A percentile compares a stretch with the other conserved stretches of the same genome.
Conservation (phyloP, 2,113 vertebrate genomes). For the Lepidothrix coronata region DNA sequence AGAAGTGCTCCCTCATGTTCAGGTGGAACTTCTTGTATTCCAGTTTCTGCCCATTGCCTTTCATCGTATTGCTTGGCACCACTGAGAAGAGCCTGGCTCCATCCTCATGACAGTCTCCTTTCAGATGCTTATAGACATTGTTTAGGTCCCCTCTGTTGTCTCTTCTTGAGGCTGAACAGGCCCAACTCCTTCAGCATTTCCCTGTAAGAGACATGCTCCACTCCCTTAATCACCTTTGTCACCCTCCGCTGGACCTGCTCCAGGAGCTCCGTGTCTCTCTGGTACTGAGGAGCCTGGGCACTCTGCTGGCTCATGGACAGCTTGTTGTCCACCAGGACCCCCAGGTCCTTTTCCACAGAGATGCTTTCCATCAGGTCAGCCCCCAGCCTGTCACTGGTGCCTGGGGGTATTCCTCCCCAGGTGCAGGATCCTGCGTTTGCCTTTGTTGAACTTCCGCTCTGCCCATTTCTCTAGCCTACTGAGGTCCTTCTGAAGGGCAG, state of each 20-base stretch:
- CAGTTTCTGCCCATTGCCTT: not conserved
- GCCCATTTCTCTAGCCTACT: not conserved
- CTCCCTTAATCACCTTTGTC: fast-evolving
- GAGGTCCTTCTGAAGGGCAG: not conserved
- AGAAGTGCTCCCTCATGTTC: not conserved
- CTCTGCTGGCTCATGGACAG: not conserved
- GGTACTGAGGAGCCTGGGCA: not conserved
- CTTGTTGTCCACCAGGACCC: not conserved
- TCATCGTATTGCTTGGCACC: not conserved
- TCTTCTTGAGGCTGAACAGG: not conserved
- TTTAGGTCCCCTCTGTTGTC: not conserved
- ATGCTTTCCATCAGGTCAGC: not conserved
- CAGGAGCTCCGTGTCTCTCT: not conserved
- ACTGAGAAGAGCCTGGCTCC: not conserved
- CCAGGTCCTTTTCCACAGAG: not conserved
- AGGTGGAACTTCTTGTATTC: not conserved
- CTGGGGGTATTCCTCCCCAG: not conserved
- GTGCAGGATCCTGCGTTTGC: not conserved
- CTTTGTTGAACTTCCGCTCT: not conserved
- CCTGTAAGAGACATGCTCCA: not conserved
- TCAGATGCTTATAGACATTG: not conserved
- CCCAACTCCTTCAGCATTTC: not conserved
- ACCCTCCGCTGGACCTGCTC: not conserved
- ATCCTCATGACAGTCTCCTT: not conserved
- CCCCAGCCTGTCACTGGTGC: not conserved